Evolutionary conservation across 2,888 invertebrate genomes (phyloP).

Genomic region (Antitype chi): DNA sequence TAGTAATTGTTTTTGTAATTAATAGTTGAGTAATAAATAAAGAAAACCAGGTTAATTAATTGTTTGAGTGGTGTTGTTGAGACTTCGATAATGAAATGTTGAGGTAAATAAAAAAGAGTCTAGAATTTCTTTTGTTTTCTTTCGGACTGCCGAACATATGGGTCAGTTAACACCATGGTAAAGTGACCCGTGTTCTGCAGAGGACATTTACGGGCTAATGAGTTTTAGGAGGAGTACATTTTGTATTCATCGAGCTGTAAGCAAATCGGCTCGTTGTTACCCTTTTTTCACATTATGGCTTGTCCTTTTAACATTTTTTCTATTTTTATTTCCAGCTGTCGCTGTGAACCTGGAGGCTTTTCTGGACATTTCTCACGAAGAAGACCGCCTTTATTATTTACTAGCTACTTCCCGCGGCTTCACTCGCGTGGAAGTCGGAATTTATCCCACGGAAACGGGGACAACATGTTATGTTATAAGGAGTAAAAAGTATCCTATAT

Average conservation of each 20-base stretch:
- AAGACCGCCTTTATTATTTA: neutral
- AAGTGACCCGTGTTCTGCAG: conserved; percentile 12
- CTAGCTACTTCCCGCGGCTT: too few species aligned
- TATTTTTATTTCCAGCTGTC: neutral
- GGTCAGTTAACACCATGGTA: conserved; percentile 20
- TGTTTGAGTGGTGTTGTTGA: neutral
- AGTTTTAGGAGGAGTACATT: conserved; percentile 19
- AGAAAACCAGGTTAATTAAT: conserved; percentile 10
- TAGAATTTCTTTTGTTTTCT: conserved; percentile 22
- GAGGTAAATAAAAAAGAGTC: conserved; percentile 2
- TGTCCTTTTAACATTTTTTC: neutral
- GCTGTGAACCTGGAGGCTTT: neutral
- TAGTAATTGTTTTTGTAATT: conserved; percentile 56
- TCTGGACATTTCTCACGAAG: neutral
- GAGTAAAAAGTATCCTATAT: too few species aligned
- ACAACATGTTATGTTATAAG: too few species aligned
- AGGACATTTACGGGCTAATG: conserved; percentile 43
- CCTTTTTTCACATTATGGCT: conserved; percentile 20
- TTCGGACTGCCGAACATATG: conserved; percentile 21
- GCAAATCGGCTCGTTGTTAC: conserved; percentile 15
- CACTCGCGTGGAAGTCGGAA: too few species aligned
- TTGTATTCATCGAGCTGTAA: conserved; percentile 25
- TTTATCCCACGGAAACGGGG: too few species aligned
- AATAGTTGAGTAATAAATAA: conserved; percentile 45
- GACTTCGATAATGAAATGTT: neutral